A percentile compares a stretch with the other conserved stretches of the same genome.
phyloP scores from a whole-genome alignment of 1,140 invertebrate species.

The Lineus longissimus region DNA sequence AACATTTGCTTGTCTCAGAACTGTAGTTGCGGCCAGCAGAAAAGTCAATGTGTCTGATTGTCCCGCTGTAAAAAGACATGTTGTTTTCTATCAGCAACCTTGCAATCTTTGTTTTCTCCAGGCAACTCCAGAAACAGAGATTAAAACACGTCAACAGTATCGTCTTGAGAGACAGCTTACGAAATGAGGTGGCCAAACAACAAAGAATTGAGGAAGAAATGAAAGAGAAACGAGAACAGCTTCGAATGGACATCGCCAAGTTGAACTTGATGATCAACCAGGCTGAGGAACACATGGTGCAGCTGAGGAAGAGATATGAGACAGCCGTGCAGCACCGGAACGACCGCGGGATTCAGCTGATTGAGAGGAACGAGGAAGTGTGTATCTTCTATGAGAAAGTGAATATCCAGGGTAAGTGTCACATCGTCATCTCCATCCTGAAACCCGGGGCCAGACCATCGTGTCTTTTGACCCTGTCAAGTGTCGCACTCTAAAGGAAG shows the following conservation, averaged over 20 bases:
- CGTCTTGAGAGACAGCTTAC: slow-evolving; percentile 46
- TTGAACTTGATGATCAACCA: slow-evolving; percentile 53
- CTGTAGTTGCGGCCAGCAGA: too few species aligned
- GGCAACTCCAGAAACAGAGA: slow-evolving; percentile 47
- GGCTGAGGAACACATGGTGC: slow-evolving; percentile 51
- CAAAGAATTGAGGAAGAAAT: slow-evolving; percentile 46
- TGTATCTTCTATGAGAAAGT: slow-evolving; percentile 54
- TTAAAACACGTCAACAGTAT: slow-evolving; percentile 48
- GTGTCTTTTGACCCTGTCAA: too few species aligned
- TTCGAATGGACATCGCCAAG: slow-evolving; percentile 53
- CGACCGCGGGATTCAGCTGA: slow-evolving; percentile 49
- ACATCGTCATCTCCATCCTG: background rate
- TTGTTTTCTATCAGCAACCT: too few species aligned
- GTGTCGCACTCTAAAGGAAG: too few species aligned
- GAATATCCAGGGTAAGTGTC: slow-evolving; percentile 49
- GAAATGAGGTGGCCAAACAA: slow-evolving; percentile 52
- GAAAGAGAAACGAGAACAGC: slow-evolving; percentile 49
- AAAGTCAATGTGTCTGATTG: too few species aligned
- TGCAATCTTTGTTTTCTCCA: slow-evolving; percentile 24
- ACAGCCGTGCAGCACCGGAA: slow-evolving; percentile 49
- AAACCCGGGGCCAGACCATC: too few species aligned
- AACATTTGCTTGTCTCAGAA: slow-evolving; percentile 19
- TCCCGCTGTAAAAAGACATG: too few species aligned
- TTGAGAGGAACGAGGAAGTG: slow-evolving; percentile 53
- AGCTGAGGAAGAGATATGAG: slow-evolving; percentile 49